Evolutionary conservation across 2,888 invertebrate species (phyloP).

Genomic region (Allophyes oxyacanthae): DNA sequence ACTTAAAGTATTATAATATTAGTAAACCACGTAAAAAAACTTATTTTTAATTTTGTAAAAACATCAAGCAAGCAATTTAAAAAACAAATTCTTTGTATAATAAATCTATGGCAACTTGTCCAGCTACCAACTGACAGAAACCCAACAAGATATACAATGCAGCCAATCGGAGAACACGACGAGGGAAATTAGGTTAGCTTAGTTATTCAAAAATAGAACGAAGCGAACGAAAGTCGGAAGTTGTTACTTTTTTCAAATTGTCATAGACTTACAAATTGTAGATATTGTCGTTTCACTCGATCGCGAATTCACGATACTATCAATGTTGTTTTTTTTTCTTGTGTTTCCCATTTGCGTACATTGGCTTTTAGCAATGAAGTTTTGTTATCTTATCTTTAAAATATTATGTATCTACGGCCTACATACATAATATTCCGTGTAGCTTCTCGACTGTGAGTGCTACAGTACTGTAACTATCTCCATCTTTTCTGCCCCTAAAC

Average conservation of each 20-base stretch:
- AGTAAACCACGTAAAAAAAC: no score
- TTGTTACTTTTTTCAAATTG: constrained; percentile 34
- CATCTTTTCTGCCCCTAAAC: no score
- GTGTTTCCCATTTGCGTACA: constrained; percentile 19
- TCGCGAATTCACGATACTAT: constrained; percentile 3
- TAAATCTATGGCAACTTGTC: no score
- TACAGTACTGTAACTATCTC: no score
- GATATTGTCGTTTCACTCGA: constrained; percentile 25
- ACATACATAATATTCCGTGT: constrained; percentile 22
- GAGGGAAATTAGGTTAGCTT: constrained; percentile 40
- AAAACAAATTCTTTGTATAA: no score
- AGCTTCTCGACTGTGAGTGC: no score
- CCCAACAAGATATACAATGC: constrained; percentile 12
- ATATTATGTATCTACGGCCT: constrained; percentile 41
- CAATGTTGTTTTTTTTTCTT: constrained; percentile 13
- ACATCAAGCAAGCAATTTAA: no score
- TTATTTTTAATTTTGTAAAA: no score
- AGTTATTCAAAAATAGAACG: constrained; percentile 47
- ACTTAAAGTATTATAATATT: no score
- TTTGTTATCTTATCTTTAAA: constrained; percentile 34
- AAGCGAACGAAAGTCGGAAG: constrained; percentile 18
- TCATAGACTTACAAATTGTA: no score
- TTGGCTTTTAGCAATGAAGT: constrained; percentile 13
- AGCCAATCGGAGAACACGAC: constrained; percentile 33
- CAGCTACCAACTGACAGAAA: constrained; percentile 20